phyloP scores from a whole-genome alignment of 2,797 vertebrate species.

The Sebastes oblongus region DNA sequence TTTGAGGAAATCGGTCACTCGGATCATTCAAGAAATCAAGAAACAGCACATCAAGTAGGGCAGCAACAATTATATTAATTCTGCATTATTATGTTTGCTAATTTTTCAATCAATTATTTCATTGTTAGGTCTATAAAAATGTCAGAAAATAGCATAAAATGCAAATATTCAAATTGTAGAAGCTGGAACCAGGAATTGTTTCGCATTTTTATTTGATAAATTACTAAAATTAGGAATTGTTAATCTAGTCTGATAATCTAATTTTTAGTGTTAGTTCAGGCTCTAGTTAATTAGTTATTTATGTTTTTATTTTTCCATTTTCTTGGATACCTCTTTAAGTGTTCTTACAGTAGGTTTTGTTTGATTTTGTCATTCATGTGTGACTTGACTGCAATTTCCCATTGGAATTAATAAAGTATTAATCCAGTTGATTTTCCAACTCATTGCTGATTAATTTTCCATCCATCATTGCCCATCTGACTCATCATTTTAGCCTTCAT shows the following conservation, averaged over 20 bases:
- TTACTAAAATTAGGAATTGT: background rate
- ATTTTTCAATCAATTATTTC: background rate
- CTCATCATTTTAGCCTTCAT: background rate
- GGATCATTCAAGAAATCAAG: no score
- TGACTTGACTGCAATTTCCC: background rate
- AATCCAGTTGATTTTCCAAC: background rate
- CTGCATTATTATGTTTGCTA: no score
- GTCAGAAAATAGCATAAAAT: background rate
- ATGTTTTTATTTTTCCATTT: background rate
- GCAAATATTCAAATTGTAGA: background rate
- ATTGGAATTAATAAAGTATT: background rate
- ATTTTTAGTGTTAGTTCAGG: background rate
- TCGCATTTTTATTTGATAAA: background rate
- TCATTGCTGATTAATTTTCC: background rate
- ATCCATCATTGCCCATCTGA: background rate
- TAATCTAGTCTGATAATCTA: background rate
- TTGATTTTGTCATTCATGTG: background rate
- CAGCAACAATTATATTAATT: background rate
- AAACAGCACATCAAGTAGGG: background rate
- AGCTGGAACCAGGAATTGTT: background rate
- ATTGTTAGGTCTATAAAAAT: accelerated
- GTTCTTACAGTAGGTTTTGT: background rate
- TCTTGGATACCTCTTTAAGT: background rate
- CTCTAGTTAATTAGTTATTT: background rate
- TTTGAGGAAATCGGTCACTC: no score